Conservation (phyloP, 2,113 vertebrate genomes). For the Origma solitaria region DNA sequence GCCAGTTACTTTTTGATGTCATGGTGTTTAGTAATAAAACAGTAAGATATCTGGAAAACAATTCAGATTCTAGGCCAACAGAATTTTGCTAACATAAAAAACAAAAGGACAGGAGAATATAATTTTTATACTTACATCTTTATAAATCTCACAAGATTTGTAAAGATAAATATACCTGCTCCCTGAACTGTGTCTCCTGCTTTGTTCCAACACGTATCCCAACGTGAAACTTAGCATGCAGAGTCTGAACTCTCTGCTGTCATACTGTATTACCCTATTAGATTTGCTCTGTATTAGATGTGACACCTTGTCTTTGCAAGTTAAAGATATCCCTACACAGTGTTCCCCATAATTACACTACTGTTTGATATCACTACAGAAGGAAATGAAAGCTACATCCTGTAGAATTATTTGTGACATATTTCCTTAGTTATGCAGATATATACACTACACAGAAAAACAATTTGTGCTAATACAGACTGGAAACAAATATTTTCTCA, state of each 20-base stretch:
- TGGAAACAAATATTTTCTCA: background rate
- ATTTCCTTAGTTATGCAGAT: conserved; percentile 39
- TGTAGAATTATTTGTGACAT: conserved; percentile 16
- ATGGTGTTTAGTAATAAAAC: background rate
- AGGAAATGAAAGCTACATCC: conserved; percentile 20
- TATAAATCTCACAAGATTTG: background rate
- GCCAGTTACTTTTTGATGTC: background rate
- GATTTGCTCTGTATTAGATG: background rate
- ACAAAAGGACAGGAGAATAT: background rate
- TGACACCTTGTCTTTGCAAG: conserved; percentile 45
- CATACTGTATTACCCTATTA: background rate
- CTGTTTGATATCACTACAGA: background rate
- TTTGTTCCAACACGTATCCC: background rate
- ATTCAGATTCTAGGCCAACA: background rate
- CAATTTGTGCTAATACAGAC: background rate
- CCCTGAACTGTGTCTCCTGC: background rate
- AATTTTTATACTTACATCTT: background rate
- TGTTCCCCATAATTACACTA: background rate
- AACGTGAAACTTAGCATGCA: background rate
- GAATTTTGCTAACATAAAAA: background rate
- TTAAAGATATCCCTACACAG: background rate
- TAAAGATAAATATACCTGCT: too few relatives aligned
- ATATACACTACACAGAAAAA: background rate
- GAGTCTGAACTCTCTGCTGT: background rate
- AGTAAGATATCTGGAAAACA: background rate